A percentile compares a stretch with the other conserved stretches of the same genome.
Conservation (phyloP, 2,797 vertebrate genomes). For the Molossus alvarezi region DNA sequence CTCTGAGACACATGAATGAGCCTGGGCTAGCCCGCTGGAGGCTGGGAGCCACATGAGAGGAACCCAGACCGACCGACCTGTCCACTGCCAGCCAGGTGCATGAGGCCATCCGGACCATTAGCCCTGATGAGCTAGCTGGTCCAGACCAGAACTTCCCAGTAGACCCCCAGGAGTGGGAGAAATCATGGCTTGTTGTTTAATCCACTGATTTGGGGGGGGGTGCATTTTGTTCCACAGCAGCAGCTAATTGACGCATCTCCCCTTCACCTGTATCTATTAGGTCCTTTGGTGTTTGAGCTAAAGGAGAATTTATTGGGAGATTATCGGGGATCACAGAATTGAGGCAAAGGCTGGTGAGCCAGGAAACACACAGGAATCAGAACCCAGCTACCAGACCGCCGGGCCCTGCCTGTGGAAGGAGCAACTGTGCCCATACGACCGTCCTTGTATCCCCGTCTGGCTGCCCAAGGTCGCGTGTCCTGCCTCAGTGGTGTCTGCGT, state of each 20-base stretch:
- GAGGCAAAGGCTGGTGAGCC: background rate
- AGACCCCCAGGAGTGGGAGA: background rate
- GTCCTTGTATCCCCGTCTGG: background rate
- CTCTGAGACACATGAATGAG: background rate
- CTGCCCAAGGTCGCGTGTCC: rapidly evolving
- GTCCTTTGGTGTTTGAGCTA: background rate
- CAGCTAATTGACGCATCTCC: background rate
- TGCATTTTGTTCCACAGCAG: background rate
- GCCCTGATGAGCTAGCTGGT: background rate
- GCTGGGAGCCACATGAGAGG: background rate
- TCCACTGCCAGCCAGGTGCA: background rate
- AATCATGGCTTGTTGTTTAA: background rate
- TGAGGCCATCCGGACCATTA: too few species aligned
- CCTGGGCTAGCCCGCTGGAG: background rate
- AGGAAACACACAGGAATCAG: background rate
- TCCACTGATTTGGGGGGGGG: background rate
- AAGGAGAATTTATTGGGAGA: background rate
- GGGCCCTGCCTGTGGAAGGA: too few species aligned
- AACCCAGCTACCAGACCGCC: background rate
- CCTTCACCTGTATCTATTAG: background rate
- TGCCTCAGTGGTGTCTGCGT: too few species aligned
- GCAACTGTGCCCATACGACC: background rate
- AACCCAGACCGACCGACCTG: background rate
- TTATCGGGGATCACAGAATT: background rate
- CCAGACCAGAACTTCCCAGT: background rate